Base-by-base conservation (phyloP, 2,888 invertebrate genomes). In the Nysson spinosus region DNA sequence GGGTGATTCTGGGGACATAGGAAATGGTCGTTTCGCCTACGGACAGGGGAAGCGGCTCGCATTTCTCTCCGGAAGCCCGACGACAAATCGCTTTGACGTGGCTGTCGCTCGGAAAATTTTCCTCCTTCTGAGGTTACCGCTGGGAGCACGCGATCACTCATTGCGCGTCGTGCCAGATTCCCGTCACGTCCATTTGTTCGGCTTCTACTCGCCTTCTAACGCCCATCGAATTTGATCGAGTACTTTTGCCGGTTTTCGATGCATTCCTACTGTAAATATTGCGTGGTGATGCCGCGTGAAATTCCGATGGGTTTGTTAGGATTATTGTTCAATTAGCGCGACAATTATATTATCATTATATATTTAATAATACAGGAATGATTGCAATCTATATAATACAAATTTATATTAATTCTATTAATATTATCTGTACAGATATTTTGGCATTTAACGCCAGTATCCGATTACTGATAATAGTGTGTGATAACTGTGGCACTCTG, bases 11-110 rank as follows among this genome's bases (percentile, higher is more conserved):
- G 42, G 56, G 73, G 69, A 76, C 75, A 52, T 46, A 76, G 73
- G 69, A 73, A 76, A 75, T 60, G 76, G 74, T 72, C 76, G 64
- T 72, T 72, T 47, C 72, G 60, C 52, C 60, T 51, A 58, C 60
- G 51, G 50, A 55, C 35, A 35, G 49, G 61, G 75, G 54, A 44
- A 63, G 60, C 63, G 60, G 58, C 47, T 66, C 71, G 70, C 69
- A 72, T 75, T 76, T 74, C 73, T 68, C 73, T 72, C 70, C 69
- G 72, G 71, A 73, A 74, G 65, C 67, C 62, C 68, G 60, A 55
- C 69, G 78, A 82, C 79, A 83, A 83, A 83, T 83, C 81, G 83
- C 78, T 77, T 79, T 77, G 75, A 82, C 83, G 81, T 82, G 81
- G 80, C 80, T 80, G 81, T 75, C 80, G 78, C 72, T 76, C 76